These are phyloP conservation scores for Anseranas semipalmata DNA, from an alignment of 2,113 vertebrate species.

Conservation along the genomic window DNA sequence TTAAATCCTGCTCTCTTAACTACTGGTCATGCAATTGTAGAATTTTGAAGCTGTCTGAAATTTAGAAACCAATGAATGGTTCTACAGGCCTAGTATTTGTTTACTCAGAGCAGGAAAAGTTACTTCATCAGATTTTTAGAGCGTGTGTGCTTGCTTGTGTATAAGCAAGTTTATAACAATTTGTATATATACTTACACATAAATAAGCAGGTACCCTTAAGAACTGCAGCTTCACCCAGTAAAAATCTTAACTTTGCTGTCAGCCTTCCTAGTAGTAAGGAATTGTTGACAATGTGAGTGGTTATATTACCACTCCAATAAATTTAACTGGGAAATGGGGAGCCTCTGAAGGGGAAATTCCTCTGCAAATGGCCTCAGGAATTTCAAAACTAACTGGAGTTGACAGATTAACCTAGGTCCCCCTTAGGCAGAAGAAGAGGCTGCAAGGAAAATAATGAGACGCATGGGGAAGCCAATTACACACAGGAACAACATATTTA, in stretches of 20 bases:
- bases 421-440: conserved; percentile 52
- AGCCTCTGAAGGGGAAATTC: conserved; percentile 43
- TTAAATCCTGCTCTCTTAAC: neutral
- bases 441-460: conserved; percentile 60
- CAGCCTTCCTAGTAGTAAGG: neutral
- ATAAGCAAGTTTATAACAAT: neutral
- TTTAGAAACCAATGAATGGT: neutral
- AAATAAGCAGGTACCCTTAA: neutral
- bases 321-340: neutral
- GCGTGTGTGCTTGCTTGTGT: neutral
- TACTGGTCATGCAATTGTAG: neutral
- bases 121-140: neutral
- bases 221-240: neutral
- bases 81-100: neutral
- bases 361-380: conserved; percentile 43
- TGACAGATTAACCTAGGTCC: conserved; percentile 60
- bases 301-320: neutral
- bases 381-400: conserved; percentile 52
- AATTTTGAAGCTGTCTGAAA: neutral
- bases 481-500: conserved; percentile 32
- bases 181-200: neutral
- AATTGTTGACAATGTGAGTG: neutral
- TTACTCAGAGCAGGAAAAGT: neutral
- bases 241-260: neutral
- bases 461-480: conserved; percentile 42